These are phyloP conservation scores for Polypedilum pembai DNA, from an alignment of 1,140 invertebrate species.

Conservation along the genomic window DNA sequence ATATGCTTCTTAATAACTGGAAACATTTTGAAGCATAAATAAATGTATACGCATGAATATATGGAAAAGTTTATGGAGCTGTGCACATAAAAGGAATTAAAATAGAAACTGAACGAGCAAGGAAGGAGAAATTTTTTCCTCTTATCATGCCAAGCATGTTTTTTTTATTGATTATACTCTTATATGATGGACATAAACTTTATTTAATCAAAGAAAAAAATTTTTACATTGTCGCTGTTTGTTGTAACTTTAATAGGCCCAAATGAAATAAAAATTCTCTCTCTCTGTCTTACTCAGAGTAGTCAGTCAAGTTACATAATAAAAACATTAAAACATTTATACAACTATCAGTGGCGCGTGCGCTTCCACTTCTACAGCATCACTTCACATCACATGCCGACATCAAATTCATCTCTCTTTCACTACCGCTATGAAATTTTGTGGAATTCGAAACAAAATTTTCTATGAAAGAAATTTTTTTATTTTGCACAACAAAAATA, in stretches of 20 bases:
- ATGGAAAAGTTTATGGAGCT: background rate
- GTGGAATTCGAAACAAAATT: background rate
- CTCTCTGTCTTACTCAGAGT: no score
- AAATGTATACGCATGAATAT: conserved; percentile 1
- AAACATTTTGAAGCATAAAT: conserved; percentile 11
- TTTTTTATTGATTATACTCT: conserved; percentile 5
- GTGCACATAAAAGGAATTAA: background rate
- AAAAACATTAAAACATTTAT: conserved; percentile 27
- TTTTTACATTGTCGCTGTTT: background rate
- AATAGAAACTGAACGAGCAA: background rate
- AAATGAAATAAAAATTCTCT: no score
- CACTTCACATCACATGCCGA: background rate
- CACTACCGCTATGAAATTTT: no score
- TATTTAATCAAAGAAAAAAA: background rate
- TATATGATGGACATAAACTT: background rate
- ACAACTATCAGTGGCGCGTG: conserved; percentile 15
- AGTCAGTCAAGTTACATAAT: conserved; percentile 15
- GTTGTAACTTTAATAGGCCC: no score
- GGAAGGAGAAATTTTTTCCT: background rate
- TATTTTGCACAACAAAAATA: conserved; percentile 14
- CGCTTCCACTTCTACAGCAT: background rate
- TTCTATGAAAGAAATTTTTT: background rate
- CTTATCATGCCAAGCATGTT: background rate
- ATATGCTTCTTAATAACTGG: background rate
- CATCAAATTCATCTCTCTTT: background rate